These are phyloP conservation scores for Cheilosia urbana DNA, from an alignment of 2,888 invertebrate species.

Conservation along the genomic window DNA sequence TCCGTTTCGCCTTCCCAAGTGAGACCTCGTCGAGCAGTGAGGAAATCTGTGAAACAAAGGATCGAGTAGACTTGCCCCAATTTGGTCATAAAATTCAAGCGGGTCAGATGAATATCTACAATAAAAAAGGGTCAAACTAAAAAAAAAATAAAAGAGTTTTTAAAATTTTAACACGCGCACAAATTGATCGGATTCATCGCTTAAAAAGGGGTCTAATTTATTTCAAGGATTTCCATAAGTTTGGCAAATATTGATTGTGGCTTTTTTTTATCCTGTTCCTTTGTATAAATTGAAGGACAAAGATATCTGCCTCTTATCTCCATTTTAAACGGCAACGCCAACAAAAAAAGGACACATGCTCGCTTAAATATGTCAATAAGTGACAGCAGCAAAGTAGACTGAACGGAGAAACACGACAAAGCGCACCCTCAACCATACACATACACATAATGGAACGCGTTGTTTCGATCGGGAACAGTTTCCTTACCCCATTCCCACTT, in stretches of 20 bases:
- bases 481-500: not conserved
- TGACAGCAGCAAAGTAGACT: not conserved
- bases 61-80: not conserved
- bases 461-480: slow-evolving; percentile 18
- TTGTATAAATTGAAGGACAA: too few relatives aligned
- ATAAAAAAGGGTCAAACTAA: slow-evolving; percentile 26
- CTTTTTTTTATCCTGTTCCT: too few relatives aligned
- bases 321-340: not conserved
- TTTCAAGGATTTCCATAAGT: too few relatives aligned
- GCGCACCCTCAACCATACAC: not conserved
- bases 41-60: slow-evolving; percentile 5
- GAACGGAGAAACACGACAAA: not conserved
- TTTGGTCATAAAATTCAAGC: slow-evolving; percentile 33
- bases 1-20: not conserved
- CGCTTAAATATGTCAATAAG: not conserved
- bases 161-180: slow-evolving; percentile 7
- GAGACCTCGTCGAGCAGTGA: not conserved
- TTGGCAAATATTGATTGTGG: too few relatives aligned
- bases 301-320: not conserved
- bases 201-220: too few relatives aligned
- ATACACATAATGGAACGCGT: slow-evolving; percentile 33
- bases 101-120: slow-evolving; percentile 1
- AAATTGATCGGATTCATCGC: slow-evolving; percentile 33
- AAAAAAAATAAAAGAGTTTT: too few relatives aligned
- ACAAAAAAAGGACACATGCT: not conserved